Conservation (phyloP, 2,888 invertebrate genomes). For the Brachypalpus laphriformis region DNA sequence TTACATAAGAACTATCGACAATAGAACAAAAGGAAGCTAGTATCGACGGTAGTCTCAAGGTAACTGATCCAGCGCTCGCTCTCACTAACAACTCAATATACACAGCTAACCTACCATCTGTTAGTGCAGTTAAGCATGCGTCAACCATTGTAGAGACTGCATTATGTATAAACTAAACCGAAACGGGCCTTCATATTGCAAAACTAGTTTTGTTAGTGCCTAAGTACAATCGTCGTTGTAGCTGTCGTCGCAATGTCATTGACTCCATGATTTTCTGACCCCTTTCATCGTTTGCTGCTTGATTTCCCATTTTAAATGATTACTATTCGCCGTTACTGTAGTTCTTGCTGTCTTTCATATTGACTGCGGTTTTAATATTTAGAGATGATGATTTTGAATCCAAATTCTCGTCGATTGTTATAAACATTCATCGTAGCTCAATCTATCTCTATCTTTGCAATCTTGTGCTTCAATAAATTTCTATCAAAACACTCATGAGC, state of each 20-base stretch:
- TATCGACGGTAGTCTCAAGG: not conserved
- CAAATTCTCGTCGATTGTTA: not conserved
- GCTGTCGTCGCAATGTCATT: constrained; percentile 52
- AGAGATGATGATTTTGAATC: not conserved
- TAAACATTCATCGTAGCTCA: not conserved
- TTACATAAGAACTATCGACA: constrained; percentile 3
- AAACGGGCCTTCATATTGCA: constrained; percentile 38
- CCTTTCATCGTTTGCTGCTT: constrained; percentile 49
- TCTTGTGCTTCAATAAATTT: not conserved
- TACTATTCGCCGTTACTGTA: not conserved
- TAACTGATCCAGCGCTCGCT: not conserved
- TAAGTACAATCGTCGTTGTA: constrained; percentile 28
- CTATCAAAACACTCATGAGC: not conserved
- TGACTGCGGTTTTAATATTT: not conserved
- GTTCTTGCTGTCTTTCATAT: not conserved
- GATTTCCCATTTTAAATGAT: constrained; percentile 11
- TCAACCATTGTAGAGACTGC: not conserved
- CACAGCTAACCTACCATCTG: too few relatives aligned
- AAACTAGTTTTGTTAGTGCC: constrained; percentile 57
- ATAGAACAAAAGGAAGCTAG: constrained; percentile 3
- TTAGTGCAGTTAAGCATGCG: not conserved
- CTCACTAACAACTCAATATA: constrained; percentile 24
- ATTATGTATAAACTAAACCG: constrained; percentile 8
- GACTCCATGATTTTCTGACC: constrained; percentile 62
- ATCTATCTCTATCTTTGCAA: not conserved